These are phyloP conservation scores for Synergus japonicus DNA, from an alignment of 2,888 invertebrate genomes.

Conservation along the genomic window DNA sequence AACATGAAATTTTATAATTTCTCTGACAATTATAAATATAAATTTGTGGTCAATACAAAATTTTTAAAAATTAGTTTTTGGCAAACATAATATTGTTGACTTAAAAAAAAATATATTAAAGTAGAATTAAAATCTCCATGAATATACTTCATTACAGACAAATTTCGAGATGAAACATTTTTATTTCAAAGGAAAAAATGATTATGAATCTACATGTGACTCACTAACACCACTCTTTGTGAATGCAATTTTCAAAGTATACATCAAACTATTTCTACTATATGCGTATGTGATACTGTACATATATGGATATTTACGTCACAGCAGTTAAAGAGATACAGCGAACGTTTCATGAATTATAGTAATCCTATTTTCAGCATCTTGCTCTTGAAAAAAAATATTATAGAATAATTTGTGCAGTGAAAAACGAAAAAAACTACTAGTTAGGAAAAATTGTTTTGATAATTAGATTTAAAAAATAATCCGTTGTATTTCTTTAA, in stretches of 20 bases:
- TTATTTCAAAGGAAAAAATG: neutral
- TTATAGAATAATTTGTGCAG: neutral
- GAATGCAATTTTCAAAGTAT: constrained; percentile 9
- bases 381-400: neutral
- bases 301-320: constrained; percentile 1
- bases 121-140: neutral
- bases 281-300: constrained; percentile 37
- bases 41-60: too few relatives aligned
- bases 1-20: too few relatives aligned
- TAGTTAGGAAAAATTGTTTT: neutral
- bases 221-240: neutral
- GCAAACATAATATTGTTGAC: too few relatives aligned
- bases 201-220: neutral
- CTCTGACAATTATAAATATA: too few relatives aligned
- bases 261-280: constrained; percentile 24
- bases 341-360: constrained; percentile 22
- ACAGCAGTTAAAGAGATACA: constrained; percentile 25
- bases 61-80: too few relatives aligned
- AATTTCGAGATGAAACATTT: neutral
- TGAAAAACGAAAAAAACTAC: neutral
- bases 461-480: neutral
- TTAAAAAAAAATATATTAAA: neutral
- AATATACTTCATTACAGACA: neutral
- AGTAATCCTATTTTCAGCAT: neutral
- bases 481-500: constrained; percentile 27